Percentiles rank a stretch among this genome's conserved stretches.
These are phyloP conservation scores for Synergus laeviventris DNA, from an alignment of 2,888 invertebrate genomes.

Conservation along the genomic window DNA sequence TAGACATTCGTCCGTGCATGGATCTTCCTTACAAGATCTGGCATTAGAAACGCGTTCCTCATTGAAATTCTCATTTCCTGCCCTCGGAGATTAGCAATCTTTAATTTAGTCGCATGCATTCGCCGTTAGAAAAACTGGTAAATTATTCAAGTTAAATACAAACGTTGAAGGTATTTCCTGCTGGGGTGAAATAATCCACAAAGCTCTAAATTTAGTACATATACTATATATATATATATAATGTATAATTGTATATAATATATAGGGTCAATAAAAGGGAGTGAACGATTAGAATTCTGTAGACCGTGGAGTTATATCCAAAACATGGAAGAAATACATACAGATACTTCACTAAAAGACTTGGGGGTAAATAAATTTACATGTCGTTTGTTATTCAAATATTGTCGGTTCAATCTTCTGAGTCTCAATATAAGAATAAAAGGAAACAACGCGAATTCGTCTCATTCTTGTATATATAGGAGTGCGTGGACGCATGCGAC, in stretches of 20 bases:
- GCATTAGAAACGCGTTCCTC: slow-evolving; percentile 60
- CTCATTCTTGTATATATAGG: slow-evolving; percentile 46
- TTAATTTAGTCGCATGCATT: background rate
- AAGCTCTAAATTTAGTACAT: too few relatives aligned
- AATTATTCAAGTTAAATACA: too few relatives aligned
- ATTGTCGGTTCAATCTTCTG: slow-evolving; percentile 66
- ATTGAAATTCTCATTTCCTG: background rate
- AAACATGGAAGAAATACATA: slow-evolving; percentile 15
- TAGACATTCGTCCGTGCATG: slow-evolving; percentile 44
- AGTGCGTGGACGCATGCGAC: slow-evolving; percentile 63
- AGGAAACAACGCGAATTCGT: slow-evolving; percentile 60
- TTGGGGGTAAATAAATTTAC: slow-evolving; percentile 65
- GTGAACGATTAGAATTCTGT: background rate
- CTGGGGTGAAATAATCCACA: too few relatives aligned
- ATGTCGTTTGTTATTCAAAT: slow-evolving; percentile 75
- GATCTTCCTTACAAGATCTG: slow-evolving; percentile 58
- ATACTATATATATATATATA: too few relatives aligned
- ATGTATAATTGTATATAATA: too few relatives aligned
- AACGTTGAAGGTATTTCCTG: too few relatives aligned
- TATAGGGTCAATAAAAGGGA: background rate
- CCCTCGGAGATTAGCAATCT: background rate
- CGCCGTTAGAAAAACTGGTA: background rate
- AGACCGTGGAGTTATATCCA: background rate
- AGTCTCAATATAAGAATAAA: slow-evolving; percentile 65
- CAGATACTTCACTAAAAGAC: background rate